phyloP scores from a whole-genome alignment of 2,888 invertebrate species.

The Asteroscopus sphinx region DNA sequence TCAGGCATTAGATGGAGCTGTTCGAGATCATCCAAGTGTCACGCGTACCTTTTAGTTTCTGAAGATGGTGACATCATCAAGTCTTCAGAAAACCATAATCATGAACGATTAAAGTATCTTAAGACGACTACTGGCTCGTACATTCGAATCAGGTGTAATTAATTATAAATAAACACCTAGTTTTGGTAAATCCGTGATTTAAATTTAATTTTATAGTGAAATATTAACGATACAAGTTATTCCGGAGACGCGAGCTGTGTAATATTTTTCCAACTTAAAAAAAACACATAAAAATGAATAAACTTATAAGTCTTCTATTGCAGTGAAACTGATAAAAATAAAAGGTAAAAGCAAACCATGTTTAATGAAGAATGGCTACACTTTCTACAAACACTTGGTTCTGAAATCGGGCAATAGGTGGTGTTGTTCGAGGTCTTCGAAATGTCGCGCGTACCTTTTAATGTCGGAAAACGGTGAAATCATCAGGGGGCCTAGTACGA shows the following conservation, averaged over 20 bases:
- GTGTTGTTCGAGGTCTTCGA: conserved; percentile 59
- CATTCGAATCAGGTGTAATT: too few species aligned
- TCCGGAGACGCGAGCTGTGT: too few species aligned
- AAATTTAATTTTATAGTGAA: too few species aligned
- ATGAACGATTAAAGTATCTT: conserved; percentile 16
- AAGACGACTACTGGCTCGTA: conserved; percentile 15
- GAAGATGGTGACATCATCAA: conserved; percentile 14
- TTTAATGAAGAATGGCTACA: conserved; percentile 43
- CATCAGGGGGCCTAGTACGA: too few species aligned
- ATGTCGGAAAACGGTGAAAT: conserved; percentile 27
- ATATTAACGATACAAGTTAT: too few species aligned
- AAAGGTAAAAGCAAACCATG: conserved; percentile 6
- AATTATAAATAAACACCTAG: too few species aligned
- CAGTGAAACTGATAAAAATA: conserved; percentile 34
- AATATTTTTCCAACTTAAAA: too few species aligned
- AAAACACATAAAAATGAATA: too few species aligned
- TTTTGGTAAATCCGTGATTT: too few species aligned
- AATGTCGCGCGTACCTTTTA: conserved; percentile 53
- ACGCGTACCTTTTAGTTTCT: conserved; percentile 48
- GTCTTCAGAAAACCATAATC: conserved; percentile 20
- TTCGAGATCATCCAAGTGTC: conserved; percentile 57
- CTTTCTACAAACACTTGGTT: conserved; percentile 53
- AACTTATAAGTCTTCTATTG: too few species aligned
- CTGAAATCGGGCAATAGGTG: conserved; percentile 54
- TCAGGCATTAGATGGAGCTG: conserved; percentile 59